Percentiles rank a stretch among this genome's conserved stretches.
phyloP scores from a whole-genome alignment of 2,888 invertebrate genomes.

The Leucania comma region DNA sequence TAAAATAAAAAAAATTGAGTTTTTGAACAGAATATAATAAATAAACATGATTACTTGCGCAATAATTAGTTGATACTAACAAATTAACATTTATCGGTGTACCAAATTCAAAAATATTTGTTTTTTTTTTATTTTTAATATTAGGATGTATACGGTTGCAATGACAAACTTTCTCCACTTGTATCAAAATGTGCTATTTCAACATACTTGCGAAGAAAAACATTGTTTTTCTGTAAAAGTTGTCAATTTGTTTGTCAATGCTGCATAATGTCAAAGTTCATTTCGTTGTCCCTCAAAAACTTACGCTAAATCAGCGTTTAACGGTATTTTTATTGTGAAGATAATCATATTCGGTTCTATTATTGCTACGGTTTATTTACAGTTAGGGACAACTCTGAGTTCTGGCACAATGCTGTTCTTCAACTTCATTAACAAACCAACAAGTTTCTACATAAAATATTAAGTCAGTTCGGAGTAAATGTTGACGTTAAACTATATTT shows the following conservation, averaged over 20 bases:
- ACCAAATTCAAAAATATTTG: too few relatives aligned
- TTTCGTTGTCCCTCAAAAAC: neutral
- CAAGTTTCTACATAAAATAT: constrained; percentile 22
- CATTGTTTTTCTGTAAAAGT: neutral
- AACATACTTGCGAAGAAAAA: neutral
- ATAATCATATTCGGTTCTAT: constrained; percentile 9
- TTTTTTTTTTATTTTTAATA: too few relatives aligned
- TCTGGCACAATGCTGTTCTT: constrained; percentile 9
- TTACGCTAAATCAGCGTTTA: neutral
- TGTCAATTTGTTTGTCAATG: neutral
- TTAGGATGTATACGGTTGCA: too few relatives aligned
- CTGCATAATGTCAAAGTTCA: neutral
- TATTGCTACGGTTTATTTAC: constrained; percentile 31
- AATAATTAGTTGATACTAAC: too few relatives aligned
- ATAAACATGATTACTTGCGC: too few relatives aligned
- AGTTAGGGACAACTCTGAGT: constrained; percentile 20
- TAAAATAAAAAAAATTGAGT: too few relatives aligned
- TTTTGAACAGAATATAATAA: too few relatives aligned
- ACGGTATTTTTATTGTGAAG: constrained; percentile 18
- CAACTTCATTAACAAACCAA: constrained; percentile 19
- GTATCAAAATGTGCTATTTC: neutral
- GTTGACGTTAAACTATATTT: constrained; percentile 19
- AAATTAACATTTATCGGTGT: too few relatives aligned
- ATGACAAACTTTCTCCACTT: neutral
- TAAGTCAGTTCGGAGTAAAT: constrained; percentile 13